Evolutionary conservation across 1,140 invertebrate species (phyloP), one percentile per base, ranked within the genome.

Genomic region (Steinernema khuongi): DNA sequence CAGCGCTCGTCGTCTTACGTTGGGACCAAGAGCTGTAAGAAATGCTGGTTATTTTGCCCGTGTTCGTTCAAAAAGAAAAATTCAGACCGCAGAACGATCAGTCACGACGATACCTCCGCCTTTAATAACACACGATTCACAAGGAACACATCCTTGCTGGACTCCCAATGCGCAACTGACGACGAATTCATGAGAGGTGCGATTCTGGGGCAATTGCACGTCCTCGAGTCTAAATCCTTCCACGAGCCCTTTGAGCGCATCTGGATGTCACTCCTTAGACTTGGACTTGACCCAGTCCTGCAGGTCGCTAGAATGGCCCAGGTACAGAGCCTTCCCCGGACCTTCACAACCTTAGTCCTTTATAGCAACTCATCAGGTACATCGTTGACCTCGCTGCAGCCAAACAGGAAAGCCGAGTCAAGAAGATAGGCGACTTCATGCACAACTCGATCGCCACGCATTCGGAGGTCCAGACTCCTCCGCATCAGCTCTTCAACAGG

Each of bases 181-280:
- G 50, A 60, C 50, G 50, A 60, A 26, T 60, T 60, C 22, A 70
- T 68, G 31, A 11, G 29, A 4, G 4, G 4, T 4, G 41, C 50
- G 4, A 71, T 68, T 70, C 7, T 71, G 4, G 31, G 68, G 4
- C 70, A 31, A 68, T 30, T 83, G 26, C 29, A 69, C 17, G 32
- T 70, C n/a, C 67, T 84, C 0, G 81, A 83, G 69, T 50, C 50
- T 18, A 84, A 84, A 66, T 76, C 82, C 7, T 84, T 84, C 67
- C 74, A 70, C 11, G 81, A 79, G 31, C 75, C 83, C 0, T 79
- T 81, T 29, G 83, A 85, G 41, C 69, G 81, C 71, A 84, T 84
- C n/a, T 85, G 82, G 83, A 66, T 84, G 7, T 77, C 78, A 2
- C 28, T 84, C 1, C 68, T 84, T 1, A 73, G 76, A 22, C 72